A percentile compares a stretch with the other conserved stretches of the same genome.
Conservation (phyloP, 2,888 invertebrate genomes). For the Nebria salina region DNA sequence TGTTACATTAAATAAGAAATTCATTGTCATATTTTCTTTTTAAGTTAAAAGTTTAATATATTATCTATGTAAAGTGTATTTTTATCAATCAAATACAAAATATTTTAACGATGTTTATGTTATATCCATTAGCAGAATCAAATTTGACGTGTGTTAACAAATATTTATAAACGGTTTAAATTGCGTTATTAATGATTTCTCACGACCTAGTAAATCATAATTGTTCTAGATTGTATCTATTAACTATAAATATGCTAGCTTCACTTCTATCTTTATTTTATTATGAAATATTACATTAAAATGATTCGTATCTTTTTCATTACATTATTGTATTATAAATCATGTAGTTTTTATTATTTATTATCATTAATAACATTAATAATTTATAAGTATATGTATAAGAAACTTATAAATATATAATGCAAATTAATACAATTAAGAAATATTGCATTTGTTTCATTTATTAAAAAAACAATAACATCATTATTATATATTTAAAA, state of each 20-base stretch:
- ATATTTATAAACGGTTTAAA: not conserved
- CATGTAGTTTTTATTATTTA: not conserved
- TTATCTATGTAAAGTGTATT: too few species aligned
- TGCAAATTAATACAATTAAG: too few species aligned
- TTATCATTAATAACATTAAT: too few species aligned
- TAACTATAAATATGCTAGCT: not conserved
- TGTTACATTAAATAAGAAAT: too few species aligned
- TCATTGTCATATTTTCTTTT: too few species aligned
- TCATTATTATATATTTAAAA: too few species aligned
- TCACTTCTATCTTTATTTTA: not conserved
- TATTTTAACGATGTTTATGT: not conserved
- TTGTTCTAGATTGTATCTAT: not conserved
- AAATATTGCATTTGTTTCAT: too few species aligned
- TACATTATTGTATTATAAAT: not conserved
- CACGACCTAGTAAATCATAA: not conserved
- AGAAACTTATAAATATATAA: too few species aligned
- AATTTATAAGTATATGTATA: too few species aligned
- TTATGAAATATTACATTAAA: not conserved
- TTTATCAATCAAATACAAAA: too few species aligned
- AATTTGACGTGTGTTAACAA: not conserved
- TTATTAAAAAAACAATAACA: too few species aligned
- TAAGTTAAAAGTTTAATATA: too few species aligned
- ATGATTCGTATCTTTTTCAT: not conserved
- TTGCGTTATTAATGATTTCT: not conserved
- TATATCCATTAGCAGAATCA: not conserved